Conservation (phyloP, 2,113 vertebrate genomes). For the Corynorhinus townsendii region DNA sequence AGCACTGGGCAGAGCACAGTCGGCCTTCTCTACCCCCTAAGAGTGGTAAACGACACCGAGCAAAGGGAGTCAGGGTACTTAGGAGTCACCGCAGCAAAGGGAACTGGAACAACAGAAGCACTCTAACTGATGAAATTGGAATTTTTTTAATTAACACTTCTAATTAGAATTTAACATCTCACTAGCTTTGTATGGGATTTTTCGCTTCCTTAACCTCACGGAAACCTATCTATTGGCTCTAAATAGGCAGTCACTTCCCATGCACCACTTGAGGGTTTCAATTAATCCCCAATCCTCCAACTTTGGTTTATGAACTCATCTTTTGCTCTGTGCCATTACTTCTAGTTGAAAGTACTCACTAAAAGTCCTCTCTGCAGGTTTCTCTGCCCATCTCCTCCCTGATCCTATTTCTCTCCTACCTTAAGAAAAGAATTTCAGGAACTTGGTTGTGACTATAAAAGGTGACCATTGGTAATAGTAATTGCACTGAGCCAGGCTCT, state of each 20-base stretch:
- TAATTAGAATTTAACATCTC: conserved; percentile 90
- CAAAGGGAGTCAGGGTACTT: conserved; percentile 82
- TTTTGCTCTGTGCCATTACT: conserved; percentile 69
- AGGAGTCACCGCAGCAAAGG: conserved; percentile 86
- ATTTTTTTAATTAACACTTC: conserved; percentile 90
- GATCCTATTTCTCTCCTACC: background rate
- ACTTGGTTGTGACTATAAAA: background rate
- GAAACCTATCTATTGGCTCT: conserved; percentile 88
- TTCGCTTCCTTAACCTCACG: conserved; percentile 86
- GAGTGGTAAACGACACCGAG: conserved; percentile 72
- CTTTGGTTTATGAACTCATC: conserved; percentile 80
- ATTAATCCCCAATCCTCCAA: conserved; percentile 85
- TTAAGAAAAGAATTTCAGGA: background rate
- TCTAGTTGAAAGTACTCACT: conserved; percentile 60
- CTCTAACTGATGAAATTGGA: conserved; percentile 88
- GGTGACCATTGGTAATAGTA: too few species aligned
- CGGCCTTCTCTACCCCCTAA: conserved; percentile 68
- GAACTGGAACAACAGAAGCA: conserved; percentile 84
- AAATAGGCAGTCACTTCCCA: conserved; percentile 86
- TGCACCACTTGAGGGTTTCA: conserved; percentile 87
- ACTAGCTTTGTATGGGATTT: conserved; percentile 88
- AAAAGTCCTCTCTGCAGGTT: conserved; percentile 53
- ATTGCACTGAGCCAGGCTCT: background rate
- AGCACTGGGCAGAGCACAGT: conserved; percentile 32
- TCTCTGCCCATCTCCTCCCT: background rate